A percentile compares a stretch with the other conserved stretches of the same genome.
phyloP scores from a whole-genome alignment of 92 coral and sea anemone species.

The Galaxea fascicularis region DNA sequence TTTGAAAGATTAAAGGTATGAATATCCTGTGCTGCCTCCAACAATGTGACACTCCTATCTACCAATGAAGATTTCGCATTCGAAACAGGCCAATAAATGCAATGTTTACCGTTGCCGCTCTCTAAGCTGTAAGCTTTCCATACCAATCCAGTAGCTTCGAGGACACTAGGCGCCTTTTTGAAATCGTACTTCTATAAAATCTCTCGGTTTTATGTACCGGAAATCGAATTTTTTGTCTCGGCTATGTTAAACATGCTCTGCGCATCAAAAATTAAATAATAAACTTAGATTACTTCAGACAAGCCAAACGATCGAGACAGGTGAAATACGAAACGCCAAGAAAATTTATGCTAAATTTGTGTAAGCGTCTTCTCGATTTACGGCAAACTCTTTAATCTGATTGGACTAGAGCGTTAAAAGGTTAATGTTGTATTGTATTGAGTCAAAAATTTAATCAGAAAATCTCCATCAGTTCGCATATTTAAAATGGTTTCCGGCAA shows the following conservation, averaged over 20 bases:
- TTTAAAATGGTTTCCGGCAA: constrained; percentile 1
- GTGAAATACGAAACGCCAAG: constrained; percentile 21
- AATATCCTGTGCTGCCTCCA: constrained; percentile 17
- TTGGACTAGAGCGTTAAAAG: constrained; percentile 17
- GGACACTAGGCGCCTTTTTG: constrained; percentile 16
- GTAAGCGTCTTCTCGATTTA: constrained; percentile 36
- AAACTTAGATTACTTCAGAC: constrained; percentile 20
- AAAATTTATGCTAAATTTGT: constrained; percentile 37
- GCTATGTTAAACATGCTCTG: neutral
- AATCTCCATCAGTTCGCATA: constrained; percentile 16
- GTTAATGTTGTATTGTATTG: constrained; percentile 27
- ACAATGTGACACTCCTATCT: constrained; percentile 55
- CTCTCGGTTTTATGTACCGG: neutral
- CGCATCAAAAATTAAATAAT: constrained; percentile 25
- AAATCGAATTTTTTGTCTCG: neutral
- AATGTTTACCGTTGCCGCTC: constrained; percentile 73
- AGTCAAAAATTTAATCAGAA: constrained; percentile 7
- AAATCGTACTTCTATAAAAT: neutral
- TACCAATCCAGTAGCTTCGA: constrained; percentile 17
- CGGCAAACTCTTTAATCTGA: constrained; percentile 23
- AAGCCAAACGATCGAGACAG: constrained; percentile 25
- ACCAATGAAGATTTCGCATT: constrained; percentile 50
- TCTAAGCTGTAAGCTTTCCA: constrained; percentile 68
- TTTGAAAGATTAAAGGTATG: constrained; percentile 16
- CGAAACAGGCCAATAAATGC: constrained; percentile 40